Percentiles rank a stretch among this genome's conserved stretches.
Conservation (phyloP, 2,888 invertebrate species). For the Eupeodes latifasciatus region DNA sequence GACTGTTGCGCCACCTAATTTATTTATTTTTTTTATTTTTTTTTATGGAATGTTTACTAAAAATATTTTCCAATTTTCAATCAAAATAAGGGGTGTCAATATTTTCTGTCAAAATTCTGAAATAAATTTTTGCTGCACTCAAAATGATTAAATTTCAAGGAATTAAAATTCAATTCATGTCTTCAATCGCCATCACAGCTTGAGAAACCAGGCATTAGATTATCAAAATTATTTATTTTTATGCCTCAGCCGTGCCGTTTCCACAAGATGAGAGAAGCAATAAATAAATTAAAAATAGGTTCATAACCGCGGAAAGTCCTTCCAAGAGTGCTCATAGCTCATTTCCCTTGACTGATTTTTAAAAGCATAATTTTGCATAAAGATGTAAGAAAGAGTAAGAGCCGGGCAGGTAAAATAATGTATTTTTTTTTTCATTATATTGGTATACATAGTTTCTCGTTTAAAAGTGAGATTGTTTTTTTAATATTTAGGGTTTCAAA, state of each 20-base stretch:
- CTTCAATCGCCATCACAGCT: not conserved
- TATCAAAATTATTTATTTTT: not conserved
- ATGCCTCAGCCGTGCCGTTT: not conserved
- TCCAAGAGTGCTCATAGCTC: not conserved
- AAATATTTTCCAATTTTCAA: too few relatives aligned
- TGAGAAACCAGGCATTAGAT: not conserved
- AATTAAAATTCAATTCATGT: too few relatives aligned
- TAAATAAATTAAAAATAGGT: slow-evolving; percentile 12
- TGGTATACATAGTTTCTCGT: not conserved
- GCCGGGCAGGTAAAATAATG: not conserved
- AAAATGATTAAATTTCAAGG: too few relatives aligned
- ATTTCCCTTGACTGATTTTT: slow-evolving; percentile 9
- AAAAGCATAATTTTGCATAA: not conserved
- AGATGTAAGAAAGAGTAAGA: not conserved
- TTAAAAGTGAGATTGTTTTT: not conserved
- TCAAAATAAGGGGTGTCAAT: too few relatives aligned
- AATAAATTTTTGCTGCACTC: too few relatives aligned
- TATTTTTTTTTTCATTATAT: not conserved
- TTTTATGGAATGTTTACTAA: too few relatives aligned
- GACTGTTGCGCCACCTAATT: too few relatives aligned
- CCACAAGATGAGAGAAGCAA: slow-evolving; percentile 12
- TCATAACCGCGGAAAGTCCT: not conserved
- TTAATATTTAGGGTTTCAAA: not conserved
- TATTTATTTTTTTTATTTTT: too few relatives aligned
- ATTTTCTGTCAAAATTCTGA: too few relatives aligned